Evolutionary conservation across 2,113 vertebrate genomes (phyloP), one percentile per base, ranked within the genome.

Genomic region (Cottus gobio): DNA sequence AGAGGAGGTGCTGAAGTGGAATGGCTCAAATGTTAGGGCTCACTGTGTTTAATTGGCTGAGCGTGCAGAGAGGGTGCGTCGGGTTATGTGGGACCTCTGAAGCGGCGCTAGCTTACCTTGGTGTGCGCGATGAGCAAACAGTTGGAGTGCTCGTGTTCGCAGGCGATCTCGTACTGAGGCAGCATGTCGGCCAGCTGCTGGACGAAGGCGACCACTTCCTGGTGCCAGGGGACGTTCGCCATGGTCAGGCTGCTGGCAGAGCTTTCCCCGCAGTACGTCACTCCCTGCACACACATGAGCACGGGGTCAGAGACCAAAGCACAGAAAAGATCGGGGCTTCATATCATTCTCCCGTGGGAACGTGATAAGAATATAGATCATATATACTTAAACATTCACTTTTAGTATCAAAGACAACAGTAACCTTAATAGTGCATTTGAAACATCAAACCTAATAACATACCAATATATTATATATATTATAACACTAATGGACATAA

Each of bases 211-310:
- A 97, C 80, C 63, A 99, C 98, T 69, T 99, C 98, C 78, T 97
- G 96, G 0, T 99, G 98, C 98, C 97, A 99, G 9, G 98, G 98
- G 16, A 99, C 95, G 0, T 99, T 99, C 78, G 97, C 97, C 98
- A 99, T 97, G 85, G 97, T 99, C 44, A 99, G 95, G 63, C 39
- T 99, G 93, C 98, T 99, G 86, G 97, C 98, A 0, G 96, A 94
- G 85, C 97, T 99, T 68, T 98, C 97, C 0, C 98, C 97, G 2
- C 98, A 99, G 94, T 99, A 99, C 0, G 97, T 99, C 87, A 99
- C 97, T 0, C 98, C 98, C 98, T 99, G 88, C 39, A 71, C 7
- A 83, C 46, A 80, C 2, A 60, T 0, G 1, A 28, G 18, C 7
- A 57, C 52, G 63, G 0, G 0, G 5, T 74, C 56, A 85, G 16